A percentile compares a stretch with the other conserved stretches of the same genome.
These are phyloP conservation scores for Forficula auricularia DNA, from an alignment of 1,140 invertebrate species.

Conservation along the genomic window DNA sequence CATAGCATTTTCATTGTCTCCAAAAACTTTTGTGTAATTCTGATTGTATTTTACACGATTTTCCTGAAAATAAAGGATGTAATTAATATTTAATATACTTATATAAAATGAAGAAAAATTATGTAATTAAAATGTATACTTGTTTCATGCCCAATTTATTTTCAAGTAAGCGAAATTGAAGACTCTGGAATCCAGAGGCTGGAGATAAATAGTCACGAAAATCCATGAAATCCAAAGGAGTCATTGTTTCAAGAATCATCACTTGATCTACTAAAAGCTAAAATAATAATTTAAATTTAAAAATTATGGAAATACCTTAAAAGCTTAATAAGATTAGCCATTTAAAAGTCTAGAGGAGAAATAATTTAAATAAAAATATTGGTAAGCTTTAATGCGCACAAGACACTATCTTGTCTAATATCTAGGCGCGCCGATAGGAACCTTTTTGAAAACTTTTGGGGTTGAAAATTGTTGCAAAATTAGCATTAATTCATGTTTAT, in stretches of 20 bases:
- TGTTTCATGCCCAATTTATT: conserved; percentile 88
- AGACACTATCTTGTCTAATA: too few species aligned
- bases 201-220: conserved; percentile 81
- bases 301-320: conserved; percentile 5
- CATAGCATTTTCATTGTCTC: conserved; percentile 51
- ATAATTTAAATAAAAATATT: too few species aligned
- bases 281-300: conserved; percentile 19
- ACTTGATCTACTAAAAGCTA: conserved; percentile 93
- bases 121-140: conserved; percentile 21
- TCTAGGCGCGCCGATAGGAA: too few species aligned
- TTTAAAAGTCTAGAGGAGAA: too few species aligned
- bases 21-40: conserved; percentile 75
- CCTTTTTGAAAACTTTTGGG: too few species aligned
- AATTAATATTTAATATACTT: background rate
- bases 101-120: background rate
- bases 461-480: too few species aligned
- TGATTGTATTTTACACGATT: conserved; percentile 85
- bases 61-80: conserved; percentile 31
- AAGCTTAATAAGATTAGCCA: too few species aligned
- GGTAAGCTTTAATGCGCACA: too few species aligned
- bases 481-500: too few species aligned
- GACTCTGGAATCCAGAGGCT: conserved; percentile 92
- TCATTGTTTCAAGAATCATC: conserved; percentile 94
- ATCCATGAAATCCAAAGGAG: conserved; percentile 91
- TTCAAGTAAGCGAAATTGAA: conserved; percentile 90